Evolutionary conservation across 2,888 invertebrate species (phyloP), one percentile per base, ranked within the genome.

Genomic region (Drosophila nigricruria): DNA sequence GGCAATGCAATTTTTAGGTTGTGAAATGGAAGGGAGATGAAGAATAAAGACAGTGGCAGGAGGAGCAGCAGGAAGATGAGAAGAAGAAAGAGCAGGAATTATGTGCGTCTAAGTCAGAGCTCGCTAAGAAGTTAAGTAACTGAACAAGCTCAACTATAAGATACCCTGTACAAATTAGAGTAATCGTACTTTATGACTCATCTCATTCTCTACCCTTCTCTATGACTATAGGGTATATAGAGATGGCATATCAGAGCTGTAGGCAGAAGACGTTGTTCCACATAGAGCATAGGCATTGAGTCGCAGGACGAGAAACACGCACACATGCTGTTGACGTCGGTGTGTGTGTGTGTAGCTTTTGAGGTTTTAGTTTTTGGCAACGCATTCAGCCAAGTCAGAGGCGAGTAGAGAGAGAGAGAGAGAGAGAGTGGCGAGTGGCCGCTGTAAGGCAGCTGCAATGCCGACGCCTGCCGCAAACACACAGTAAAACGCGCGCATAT

Each of bases 401-500:
- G 36, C 56, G 42, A 3, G 36, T 1, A 25, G 5, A 18, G 40
- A 4, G 3, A 12, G 25, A n/a, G n/a, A n/a, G 20, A 5, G n/a
- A 40, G 3, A 2, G 18, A 18, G 16, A 10, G 42, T 47, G 43
- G 9, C 2, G 32, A 16, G 16, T n/a, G 49, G 30, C 16, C 16
- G 12, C 25, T 60, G 56, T 57, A 47, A 54, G 61, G 52, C 62
- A 70, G 64, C 49, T 66, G 67, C 66, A 73, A 56, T 66, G 69
- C 45, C 54, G 62, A 70, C 73, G 73, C 69, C 71, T 76, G 81
- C 86, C 82, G 73, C 81, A 83, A 79, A 87, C n/a, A 88, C 80
- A 81, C 80, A 85, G 89, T 89, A 73, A 88, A 85, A 80, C 79
- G 88, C 87, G 87, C 79, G 81, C 88, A 88, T 89, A 89, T 89